A percentile compares a stretch with the other conserved stretches of the same genome.
These are phyloP conservation scores for Eurystomus gularis DNA, from an alignment of 2,113 vertebrate species.

Conservation along the genomic window DNA sequence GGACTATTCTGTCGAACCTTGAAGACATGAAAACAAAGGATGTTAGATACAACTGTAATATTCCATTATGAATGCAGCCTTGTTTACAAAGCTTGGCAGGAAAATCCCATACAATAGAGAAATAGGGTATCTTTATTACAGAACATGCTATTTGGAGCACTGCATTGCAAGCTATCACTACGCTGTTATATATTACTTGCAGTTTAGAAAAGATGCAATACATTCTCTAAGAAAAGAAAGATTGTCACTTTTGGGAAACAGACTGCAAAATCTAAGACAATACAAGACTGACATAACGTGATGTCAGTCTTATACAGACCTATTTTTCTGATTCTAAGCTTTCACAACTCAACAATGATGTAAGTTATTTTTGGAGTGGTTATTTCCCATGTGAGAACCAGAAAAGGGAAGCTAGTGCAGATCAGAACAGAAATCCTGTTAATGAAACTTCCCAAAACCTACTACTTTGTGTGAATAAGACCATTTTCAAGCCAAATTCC, in stretches of 20 bases:
- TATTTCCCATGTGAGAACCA: not conserved
- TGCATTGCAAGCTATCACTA: not conserved
- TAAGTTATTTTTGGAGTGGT: not conserved
- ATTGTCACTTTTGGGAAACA: not conserved
- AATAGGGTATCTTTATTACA: not conserved
- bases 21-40: conserved; percentile 38
- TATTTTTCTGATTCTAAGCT: not conserved
- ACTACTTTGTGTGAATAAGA: not conserved
- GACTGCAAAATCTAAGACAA: not conserved
- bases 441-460: not conserved
- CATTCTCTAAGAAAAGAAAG: not conserved
- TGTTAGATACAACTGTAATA: not conserved
- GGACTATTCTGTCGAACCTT: conserved; percentile 97
- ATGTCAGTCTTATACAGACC: not conserved
- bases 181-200: not conserved
- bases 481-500: not conserved
- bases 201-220: not conserved
- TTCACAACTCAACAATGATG: not conserved
- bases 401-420: not conserved
- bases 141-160: not conserved
- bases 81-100: not conserved
- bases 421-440: not conserved
- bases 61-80: not conserved
- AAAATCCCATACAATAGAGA: not conserved
- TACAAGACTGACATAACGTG: not conserved